Percentiles rank a stretch among this genome's conserved stretches.
Evolutionary conservation across 92 coral and sea anemone genomes (phyloP).

Genomic region (Palythoa grandiflora): DNA sequence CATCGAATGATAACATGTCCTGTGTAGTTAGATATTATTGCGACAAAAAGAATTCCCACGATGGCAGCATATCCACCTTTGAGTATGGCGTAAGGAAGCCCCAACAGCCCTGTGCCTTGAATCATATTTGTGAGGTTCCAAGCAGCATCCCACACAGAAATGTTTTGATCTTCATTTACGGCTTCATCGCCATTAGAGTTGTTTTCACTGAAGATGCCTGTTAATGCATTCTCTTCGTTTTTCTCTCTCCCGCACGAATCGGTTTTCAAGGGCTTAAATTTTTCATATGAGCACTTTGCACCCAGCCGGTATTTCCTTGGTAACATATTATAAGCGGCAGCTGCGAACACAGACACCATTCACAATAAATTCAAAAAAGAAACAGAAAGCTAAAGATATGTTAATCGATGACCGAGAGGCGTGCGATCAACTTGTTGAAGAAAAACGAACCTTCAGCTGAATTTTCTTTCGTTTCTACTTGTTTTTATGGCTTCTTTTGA

Average conservation of each 20-base stretch:
- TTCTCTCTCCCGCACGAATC: neutral
- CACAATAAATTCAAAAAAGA: neutral
- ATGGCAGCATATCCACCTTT: conserved; percentile 66
- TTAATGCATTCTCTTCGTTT: neutral
- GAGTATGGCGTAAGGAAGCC: conserved; percentile 64
- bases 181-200: no score
- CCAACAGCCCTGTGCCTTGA: conserved; percentile 64
- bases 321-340: conserved; percentile 1
- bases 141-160: conserved; percentile 55
- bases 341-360: neutral
- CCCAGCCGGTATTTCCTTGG: neutral
- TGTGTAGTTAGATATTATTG: conserved; percentile 66
- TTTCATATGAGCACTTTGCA: neutral
- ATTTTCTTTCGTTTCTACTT: neutral
- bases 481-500: neutral
- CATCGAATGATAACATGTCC: conserved; percentile 67
- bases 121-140: conserved; percentile 72
- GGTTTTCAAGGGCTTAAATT: neutral
- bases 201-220: neutral
- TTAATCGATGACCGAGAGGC: neutral
- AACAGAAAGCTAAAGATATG: neutral
- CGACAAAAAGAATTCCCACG: conserved; percentile 56
- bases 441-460: neutral
- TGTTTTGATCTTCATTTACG: conserved; percentile 1
- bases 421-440: neutral